Evolutionary conservation across 2,888 invertebrate genomes (phyloP), one percentile per base, ranked within the genome.

Genomic region (Latrodectus hesperus): DNA sequence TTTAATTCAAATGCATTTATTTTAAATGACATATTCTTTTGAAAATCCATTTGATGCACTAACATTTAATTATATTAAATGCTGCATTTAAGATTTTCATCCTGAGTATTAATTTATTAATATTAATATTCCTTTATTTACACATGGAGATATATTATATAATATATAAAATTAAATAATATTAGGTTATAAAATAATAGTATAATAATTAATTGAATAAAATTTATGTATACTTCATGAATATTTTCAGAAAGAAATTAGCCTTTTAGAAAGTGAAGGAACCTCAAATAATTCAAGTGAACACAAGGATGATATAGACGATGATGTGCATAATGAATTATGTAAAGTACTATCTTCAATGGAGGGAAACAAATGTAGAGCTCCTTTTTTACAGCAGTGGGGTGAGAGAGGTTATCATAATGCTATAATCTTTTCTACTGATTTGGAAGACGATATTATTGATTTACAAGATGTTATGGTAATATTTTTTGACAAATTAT

Each of bases 291-390:
- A 49, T 49, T 51, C 22, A 49, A 38, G 16, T 71, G 71, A 11
- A 49, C n/a, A 60, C 49, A 17, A 38, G 6, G 71, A 65, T 55
- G 73, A 12, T 53, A 74, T 67, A 55, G 26, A 55, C 8, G 26
- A 55, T 67, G 74, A 55, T 26, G 83, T 73, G 11, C 86, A 89
- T 10, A 51, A 86, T 11, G 83, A 88, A 75, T 64, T 90, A 64
- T 74, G 76, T 16, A 67, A 71, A 38, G 68, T 86, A 0, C 70
- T 95, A 80, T 93, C 94, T 89, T 93, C 94, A 60, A 93, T 97
- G 83, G 93, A 96, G 91, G 98, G 98, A 38, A 95, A 95, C 93
- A 97, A 96, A 92, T 98, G 97, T 93, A 95, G 95, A 90, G 97
- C 97, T 10, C 96, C 97, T 38, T 96, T 96, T 92, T 94, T 94